phyloP scores from a whole-genome alignment of 2,113 vertebrate species.

The Vicugna pacos region DNA sequence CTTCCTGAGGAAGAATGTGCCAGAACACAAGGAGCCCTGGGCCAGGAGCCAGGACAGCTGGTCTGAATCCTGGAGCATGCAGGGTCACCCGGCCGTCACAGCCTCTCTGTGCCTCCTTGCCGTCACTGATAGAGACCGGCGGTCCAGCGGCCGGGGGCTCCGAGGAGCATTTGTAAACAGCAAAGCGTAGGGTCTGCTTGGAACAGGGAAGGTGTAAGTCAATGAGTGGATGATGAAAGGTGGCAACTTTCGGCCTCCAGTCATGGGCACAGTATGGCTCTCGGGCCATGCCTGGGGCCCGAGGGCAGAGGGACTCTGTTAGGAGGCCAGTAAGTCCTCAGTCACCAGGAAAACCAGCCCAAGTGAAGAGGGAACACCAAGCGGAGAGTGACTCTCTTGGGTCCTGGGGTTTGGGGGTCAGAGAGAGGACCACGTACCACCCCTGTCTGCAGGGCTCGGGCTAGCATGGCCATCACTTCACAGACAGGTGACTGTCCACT shows the following conservation, averaged over 20 bases:
- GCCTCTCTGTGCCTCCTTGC: not conserved
- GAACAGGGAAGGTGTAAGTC: too few species aligned
- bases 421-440: not conserved
- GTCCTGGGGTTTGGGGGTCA: not conserved
- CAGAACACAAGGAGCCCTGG: not conserved
- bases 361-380: not conserved
- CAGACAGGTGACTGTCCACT: not conserved
- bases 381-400: not conserved
- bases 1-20: not conserved
- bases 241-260: accelerated
- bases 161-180: not conserved
- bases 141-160: not conserved
- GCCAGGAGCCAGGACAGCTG: not conserved
- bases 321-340: not conserved
- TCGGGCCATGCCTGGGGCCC: not conserved
- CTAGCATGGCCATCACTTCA: accelerated
- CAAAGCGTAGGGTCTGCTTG: accelerated
- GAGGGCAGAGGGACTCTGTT: not conserved
- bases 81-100: not conserved
- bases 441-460: not conserved
- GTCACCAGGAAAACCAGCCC: not conserved
- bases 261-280: accelerated
- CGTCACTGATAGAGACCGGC: accelerated
- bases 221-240: accelerated
- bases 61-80: accelerated